Percentiles rank a stretch among this genome's conserved stretches.
Conservation (phyloP, 2,113 vertebrate species). For the Bostrychus sinensis region DNA sequence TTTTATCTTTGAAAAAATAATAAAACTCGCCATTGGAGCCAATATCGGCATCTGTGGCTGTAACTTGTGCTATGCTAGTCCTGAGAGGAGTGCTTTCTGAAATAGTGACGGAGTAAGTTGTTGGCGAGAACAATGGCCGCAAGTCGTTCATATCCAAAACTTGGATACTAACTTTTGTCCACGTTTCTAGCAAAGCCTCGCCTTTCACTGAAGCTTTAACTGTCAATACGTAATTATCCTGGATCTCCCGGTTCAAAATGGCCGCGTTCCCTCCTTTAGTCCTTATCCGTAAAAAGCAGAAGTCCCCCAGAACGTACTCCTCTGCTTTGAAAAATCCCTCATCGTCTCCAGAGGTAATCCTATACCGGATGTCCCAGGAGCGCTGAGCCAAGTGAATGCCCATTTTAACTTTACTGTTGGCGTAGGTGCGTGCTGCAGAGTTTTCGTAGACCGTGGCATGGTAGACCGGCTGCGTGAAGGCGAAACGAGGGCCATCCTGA, state of each 20-base stretch:
- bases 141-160: constrained; percentile 99
- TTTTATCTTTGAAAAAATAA: constrained; percentile 96
- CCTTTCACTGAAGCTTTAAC: constrained; percentile 94
- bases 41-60: constrained; percentile 96
- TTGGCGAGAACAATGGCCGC: constrained; percentile 98
- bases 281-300: constrained; percentile 96
- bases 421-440: constrained; percentile 94
- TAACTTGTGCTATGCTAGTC: constrained; percentile 97
- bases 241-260: constrained; percentile 96
- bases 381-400: constrained; percentile 87
- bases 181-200: constrained; percentile 88
- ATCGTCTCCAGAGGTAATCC: constrained; percentile 95
- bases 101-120: constrained; percentile 94
- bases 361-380: constrained; percentile 95
- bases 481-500: constrained; percentile 77
- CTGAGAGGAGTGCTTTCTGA: constrained; percentile 94
- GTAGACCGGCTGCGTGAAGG: constrained; percentile 91
- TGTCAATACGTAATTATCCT: constrained; percentile 93
- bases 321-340: constrained; percentile 98
- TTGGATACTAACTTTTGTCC: constrained; percentile 95
- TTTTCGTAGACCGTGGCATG: constrained; percentile 95
- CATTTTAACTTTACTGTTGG: constrained; percentile 93
- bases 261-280: constrained; percentile 98
- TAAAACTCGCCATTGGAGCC: constrained; percentile 99
- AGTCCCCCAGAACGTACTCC: constrained; percentile 93